Base-by-base conservation (phyloP, 2,113 vertebrate genomes). In the Struthio camelus region DNA sequence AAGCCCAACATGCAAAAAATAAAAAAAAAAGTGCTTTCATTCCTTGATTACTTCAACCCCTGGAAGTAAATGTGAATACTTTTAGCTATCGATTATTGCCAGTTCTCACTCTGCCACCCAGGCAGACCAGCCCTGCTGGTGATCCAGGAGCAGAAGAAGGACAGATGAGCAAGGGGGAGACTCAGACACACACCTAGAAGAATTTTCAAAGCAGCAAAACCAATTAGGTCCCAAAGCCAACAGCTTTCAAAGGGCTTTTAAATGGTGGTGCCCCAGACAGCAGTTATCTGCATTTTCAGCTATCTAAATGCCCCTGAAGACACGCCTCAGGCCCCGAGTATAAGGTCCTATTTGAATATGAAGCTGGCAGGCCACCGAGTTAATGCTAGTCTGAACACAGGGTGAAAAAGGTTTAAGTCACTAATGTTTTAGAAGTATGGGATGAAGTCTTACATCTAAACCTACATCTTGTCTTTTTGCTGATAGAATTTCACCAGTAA, bases 401-500 rank as follows among this genome's bases (percentile, higher is more conserved):
- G 11, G 19, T 53, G 50, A 58, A 73, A 53, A 65, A 0, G 0
- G 5, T n/a, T 34, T 22, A 27, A 83, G 24, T 32, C 79, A 70
- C 18, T 32, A 51, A 12, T 40, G 25, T 15, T 94, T 89, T 32
- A 65, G 66, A 87, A 85, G 30, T n/a, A 70, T 16, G 2, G 14
- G 12, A 59, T 73, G 40, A 86, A 59, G 4, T 61, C 72, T 82
- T 79, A 40, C 5, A 88, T 34, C 25, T 69, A 85, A 89, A 36
- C 25, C 46, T 32, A 42, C 12, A 19, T 34, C 78, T 81, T 66
- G 27, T 46, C 46, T 50, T 82, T 76, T 59, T 4, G 0, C 58
- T 91, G 71, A 54, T 44, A 62, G 58, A 77, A 94, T 87, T 89
- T 62, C 36, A 59, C 25, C 82, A 59, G 54, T 66, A 75, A 75